Conservation (phyloP, 2,113 vertebrate species). For the Muntiacus reevesi region DNA sequence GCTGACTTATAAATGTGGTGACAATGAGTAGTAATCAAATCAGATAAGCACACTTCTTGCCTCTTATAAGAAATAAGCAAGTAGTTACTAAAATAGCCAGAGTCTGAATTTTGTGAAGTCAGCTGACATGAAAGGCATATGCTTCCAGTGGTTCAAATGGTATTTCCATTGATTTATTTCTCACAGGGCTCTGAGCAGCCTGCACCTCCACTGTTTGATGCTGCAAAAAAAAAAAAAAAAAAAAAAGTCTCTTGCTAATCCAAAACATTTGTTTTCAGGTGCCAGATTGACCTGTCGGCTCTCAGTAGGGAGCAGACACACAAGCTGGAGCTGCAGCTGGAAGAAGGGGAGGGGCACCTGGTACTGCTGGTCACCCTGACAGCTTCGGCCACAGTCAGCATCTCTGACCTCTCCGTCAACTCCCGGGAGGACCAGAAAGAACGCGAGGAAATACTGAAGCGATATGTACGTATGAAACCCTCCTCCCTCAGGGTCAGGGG, state of each 20-base stretch:
- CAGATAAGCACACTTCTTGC: background rate
- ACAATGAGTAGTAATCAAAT: background rate
- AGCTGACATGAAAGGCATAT: background rate
- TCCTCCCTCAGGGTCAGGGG: background rate
- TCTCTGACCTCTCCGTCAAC: slow-evolving; percentile 92
- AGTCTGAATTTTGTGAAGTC: background rate
- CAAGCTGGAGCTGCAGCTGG: slow-evolving; percentile 90
- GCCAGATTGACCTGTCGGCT: slow-evolving; percentile 91
- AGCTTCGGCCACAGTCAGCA: slow-evolving; percentile 92
- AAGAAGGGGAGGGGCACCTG: slow-evolving; percentile 92
- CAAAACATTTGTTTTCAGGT: slow-evolving; percentile 84
- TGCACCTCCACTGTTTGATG: slow-evolving; percentile 1
- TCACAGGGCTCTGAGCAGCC: background rate
- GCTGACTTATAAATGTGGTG: background rate
- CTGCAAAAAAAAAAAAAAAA: background rate
- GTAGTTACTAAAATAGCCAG: background rate
- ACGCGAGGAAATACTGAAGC: slow-evolving; percentile 89
- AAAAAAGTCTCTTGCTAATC: slow-evolving; percentile 65
- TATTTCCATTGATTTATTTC: slow-evolving; percentile 35
- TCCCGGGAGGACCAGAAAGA: slow-evolving; percentile 92
- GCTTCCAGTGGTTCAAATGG: background rate
- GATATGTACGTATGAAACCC: slow-evolving; percentile 90
- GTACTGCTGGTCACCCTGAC: slow-evolving; percentile 96
- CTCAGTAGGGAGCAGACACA: slow-evolving; percentile 95
- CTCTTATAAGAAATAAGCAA: slow-evolving; percentile 22